Evolutionary conservation across 2,888 invertebrate genomes (phyloP).

Genomic region (Thecophora atra): DNA sequence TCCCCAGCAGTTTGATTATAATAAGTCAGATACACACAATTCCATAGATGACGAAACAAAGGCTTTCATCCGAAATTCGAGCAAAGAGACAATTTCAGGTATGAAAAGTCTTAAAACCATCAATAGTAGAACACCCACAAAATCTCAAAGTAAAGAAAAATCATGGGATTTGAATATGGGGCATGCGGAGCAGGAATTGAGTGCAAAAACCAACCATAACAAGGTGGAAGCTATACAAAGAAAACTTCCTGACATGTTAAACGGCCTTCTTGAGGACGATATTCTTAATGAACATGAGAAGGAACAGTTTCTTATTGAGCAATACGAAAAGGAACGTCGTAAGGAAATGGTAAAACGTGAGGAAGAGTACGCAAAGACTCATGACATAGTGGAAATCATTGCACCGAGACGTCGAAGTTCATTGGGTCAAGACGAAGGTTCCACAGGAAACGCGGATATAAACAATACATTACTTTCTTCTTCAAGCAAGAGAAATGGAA

Average conservation of each 20-base stretch:
- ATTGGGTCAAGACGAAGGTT: slow-evolving; percentile 2
- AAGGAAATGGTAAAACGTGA: slow-evolving; percentile 60
- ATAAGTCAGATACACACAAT: slow-evolving; percentile 1
- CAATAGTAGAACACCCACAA: slow-evolving; percentile 25
- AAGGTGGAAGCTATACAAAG: slow-evolving; percentile 47
- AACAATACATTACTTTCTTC: no score
- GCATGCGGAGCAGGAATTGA: slow-evolving; percentile 36
- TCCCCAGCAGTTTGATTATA: neutral
- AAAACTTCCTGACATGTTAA: slow-evolving; percentile 52
- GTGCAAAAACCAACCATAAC: slow-evolving; percentile 17
- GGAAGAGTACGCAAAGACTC: slow-evolving; percentile 54
- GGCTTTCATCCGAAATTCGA: slow-evolving; percentile 29
- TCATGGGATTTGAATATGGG: slow-evolving; percentile 56
- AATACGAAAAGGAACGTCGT: slow-evolving; percentile 61
- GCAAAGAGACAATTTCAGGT: neutral
- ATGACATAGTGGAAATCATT: slow-evolving; percentile 45
- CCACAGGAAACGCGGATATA: no score
- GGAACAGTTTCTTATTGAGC: slow-evolving; percentile 55
- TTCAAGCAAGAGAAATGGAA: no score
- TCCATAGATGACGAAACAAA: slow-evolving; percentile 35
- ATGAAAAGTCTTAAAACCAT: neutral
- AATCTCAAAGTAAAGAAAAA: slow-evolving; percentile 49
- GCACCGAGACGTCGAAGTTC: slow-evolving; percentile 45
- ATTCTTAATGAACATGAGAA: slow-evolving; percentile 37
- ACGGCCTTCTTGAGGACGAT: slow-evolving; percentile 48